These are phyloP conservation scores for Perca schrenkii DNA, from an alignment of 2,113 vertebrate species.

Conservation along the genomic window DNA sequence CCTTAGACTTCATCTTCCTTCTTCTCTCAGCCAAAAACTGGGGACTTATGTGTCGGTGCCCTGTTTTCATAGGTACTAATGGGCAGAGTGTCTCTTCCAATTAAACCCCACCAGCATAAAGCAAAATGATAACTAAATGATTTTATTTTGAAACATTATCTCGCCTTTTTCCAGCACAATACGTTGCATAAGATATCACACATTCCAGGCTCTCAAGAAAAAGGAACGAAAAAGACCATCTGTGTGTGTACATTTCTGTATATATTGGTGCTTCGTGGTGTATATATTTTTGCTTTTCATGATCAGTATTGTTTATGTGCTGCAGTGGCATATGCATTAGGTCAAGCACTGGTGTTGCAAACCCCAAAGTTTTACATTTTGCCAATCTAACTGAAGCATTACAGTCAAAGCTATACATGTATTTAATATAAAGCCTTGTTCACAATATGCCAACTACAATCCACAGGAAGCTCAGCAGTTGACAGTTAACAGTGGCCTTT, in stretches of 20 bases:
- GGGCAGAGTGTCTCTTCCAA: neutral
- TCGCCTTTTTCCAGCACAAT: neutral
- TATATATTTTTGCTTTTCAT: slow-evolving; percentile 76
- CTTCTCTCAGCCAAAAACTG: neutral
- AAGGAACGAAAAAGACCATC: neutral
- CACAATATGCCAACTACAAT: neutral
- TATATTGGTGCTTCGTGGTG: slow-evolving; percentile 78
- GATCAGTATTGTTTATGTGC: slow-evolving; percentile 61
- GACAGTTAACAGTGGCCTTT: neutral
- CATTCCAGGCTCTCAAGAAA: neutral
- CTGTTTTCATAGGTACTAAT: neutral
- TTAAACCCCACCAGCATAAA: neutral
- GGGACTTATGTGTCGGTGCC: neutral
- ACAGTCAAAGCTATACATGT: slow-evolving; percentile 55
- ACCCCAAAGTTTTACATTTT: slow-evolving; percentile 36
- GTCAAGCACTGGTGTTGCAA: slow-evolving; percentile 67
- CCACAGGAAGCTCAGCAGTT: neutral
- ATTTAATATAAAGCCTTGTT: slow-evolving; percentile 4
- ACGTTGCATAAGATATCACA: neutral
- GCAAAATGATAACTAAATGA: neutral
- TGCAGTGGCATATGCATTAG: slow-evolving; percentile 47
- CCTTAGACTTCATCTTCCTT: neutral
- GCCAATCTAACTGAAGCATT: slow-evolving; percentile 49
- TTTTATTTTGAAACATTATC: slow-evolving; percentile 2
- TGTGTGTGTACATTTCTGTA: slow-evolving; percentile 74